Percentiles rank a stretch among this genome's conserved stretches.
Evolutionary conservation across 1,140 invertebrate species (phyloP).

Genomic region (Megalonaias nervosa): DNA sequence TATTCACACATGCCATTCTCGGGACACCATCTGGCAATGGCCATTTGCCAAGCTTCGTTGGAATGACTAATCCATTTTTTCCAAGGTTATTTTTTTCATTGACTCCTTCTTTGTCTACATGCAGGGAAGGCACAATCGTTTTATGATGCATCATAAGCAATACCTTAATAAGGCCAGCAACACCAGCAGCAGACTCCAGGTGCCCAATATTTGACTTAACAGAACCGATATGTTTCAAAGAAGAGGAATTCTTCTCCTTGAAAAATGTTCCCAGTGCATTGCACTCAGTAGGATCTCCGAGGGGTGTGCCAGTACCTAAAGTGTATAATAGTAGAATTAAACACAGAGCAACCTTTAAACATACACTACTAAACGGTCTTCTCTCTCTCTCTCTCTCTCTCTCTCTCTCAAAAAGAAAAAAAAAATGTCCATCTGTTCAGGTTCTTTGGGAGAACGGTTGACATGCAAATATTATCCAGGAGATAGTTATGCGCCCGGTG

Average conservation of each 20-base stretch:
- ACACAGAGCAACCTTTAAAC: no score
- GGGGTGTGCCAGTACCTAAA: conserved; percentile 87
- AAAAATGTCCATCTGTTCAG: no score
- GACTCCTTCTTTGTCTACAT: conserved; percentile 48
- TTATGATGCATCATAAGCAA: conserved; percentile 60
- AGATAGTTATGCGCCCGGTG: no score
- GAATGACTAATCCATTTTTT: conserved; percentile 41
- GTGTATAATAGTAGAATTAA: not conserved
- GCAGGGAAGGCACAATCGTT: conserved; percentile 46
- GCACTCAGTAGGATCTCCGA: conserved; percentile 95
- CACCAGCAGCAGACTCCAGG: conserved; percentile 90
- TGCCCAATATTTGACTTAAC: conserved; percentile 63
- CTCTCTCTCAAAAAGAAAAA: no score
- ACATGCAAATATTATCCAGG: no score
- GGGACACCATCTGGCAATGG: conserved; percentile 63
- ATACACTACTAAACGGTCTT: no score
- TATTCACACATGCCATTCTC: conserved; percentile 38
- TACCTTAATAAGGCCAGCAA: conserved; percentile 88
- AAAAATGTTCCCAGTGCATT: conserved; percentile 31
- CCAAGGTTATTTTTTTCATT: conserved; percentile 21
- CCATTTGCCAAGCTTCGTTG: conserved; percentile 28
- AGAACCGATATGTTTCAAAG: conserved; percentile 49
- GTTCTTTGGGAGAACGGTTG: no score
- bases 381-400: no score
- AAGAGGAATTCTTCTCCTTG: not conserved